Conservation (phyloP, 2,113 vertebrate genomes). For the Delphinapterus leucas region DNA sequence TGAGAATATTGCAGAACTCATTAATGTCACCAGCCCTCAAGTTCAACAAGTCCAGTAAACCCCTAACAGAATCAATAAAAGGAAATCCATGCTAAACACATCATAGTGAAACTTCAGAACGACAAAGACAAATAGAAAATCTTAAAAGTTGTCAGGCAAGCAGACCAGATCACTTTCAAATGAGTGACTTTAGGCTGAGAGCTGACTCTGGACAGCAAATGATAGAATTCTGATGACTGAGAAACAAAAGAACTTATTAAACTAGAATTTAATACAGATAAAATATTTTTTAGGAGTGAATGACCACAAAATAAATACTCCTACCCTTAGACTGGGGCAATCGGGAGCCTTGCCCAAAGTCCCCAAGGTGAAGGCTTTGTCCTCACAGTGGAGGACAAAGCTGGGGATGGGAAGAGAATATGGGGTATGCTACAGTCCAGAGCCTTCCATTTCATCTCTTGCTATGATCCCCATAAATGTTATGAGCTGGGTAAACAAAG, state of each 20-base stretch:
- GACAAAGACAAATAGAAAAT: not conserved
- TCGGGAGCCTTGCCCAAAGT: not conserved
- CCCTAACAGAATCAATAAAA: not conserved
- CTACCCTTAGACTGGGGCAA: not conserved
- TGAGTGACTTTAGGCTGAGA: not conserved
- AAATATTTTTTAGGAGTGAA: not conserved
- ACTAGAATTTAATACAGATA: not conserved
- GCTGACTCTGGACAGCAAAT: not conserved
- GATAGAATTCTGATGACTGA: not conserved
- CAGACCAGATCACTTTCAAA: not conserved
- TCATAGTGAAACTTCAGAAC: not conserved
- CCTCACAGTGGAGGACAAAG: not conserved
- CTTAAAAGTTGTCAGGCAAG: not conserved
- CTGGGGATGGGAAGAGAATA: not conserved
- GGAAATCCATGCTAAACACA: not conserved
- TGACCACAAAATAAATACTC: not conserved
- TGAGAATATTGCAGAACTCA: not conserved
- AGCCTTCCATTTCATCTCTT: not conserved
- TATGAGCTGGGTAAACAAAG: not conserved
- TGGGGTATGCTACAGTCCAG: fast-evolving
- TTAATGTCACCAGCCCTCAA: not conserved
- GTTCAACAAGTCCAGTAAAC: not conserved
- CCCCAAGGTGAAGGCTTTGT: too few relatives aligned
- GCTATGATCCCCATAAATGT: not conserved
- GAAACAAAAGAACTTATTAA: not conserved